These are phyloP conservation scores for Pogonocherus hispidulus DNA, from an alignment of 2,888 invertebrate species.

Conservation along the genomic window DNA sequence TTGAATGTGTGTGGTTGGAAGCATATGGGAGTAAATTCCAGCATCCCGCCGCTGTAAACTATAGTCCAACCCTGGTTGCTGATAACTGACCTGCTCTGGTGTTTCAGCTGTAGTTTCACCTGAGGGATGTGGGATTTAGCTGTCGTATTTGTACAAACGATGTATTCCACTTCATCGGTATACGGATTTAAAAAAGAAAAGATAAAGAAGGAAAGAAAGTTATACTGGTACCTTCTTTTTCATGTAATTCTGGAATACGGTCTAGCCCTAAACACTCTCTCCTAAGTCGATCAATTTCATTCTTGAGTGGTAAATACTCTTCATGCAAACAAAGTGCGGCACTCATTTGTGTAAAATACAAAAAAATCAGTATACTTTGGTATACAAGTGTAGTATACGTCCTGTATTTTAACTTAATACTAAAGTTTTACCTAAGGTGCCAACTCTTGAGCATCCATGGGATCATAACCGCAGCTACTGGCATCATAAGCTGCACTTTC, in stretches of 20 bases:
- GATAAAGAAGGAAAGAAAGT: too few relatives aligned
- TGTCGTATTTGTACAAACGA: slow-evolving; percentile 96
- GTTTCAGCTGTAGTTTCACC: slow-evolving; percentile 61
- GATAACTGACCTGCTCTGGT: slow-evolving; percentile 67
- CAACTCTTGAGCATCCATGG: slow-evolving; percentile 88
- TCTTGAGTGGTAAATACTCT: slow-evolving; percentile 93
- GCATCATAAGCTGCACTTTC: slow-evolving; percentile 91
- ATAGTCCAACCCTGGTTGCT: slow-evolving; percentile 78
- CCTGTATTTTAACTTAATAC: not conserved
- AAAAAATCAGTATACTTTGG: slow-evolving; percentile 38
- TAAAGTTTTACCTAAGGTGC: slow-evolving; percentile 70
- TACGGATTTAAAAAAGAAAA: slow-evolving; percentile 99
- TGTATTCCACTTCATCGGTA: slow-evolving; percentile 98
- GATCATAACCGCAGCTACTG: slow-evolving; percentile 92
- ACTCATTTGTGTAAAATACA: too few relatives aligned
- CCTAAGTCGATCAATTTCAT: slow-evolving; percentile 92
- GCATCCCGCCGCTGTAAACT: slow-evolving; percentile 75
- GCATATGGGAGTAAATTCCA: slow-evolving; percentile 72
- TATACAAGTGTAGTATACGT: slow-evolving; percentile 29
- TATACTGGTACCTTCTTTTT: slow-evolving; percentile 90
- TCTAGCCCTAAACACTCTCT: slow-evolving; percentile 91
- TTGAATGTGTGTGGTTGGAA: slow-evolving; percentile 68
- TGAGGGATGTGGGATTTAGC: slow-evolving; percentile 74
- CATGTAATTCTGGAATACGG: slow-evolving; percentile 90
- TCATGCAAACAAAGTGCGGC: slow-evolving; percentile 92